These are phyloP conservation scores for Cerastis rubricosa DNA, from an alignment of 2,888 invertebrate species.

Conservation along the genomic window DNA sequence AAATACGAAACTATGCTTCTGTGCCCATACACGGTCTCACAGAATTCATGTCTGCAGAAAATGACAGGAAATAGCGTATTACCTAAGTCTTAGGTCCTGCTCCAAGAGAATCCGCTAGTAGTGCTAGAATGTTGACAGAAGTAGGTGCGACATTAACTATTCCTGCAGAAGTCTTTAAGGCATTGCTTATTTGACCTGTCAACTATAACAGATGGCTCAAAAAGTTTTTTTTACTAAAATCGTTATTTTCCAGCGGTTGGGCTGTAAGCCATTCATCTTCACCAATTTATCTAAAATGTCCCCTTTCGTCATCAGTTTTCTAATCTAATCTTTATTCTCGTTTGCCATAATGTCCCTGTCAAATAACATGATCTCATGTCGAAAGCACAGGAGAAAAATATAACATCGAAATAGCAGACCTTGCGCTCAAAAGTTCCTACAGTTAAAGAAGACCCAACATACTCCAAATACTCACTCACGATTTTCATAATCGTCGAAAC, in stretches of 20 bases:
- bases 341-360: not conserved
- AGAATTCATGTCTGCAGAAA: too few species aligned
- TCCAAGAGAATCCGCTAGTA: not conserved
- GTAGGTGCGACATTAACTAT: not conserved
- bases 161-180: too few species aligned
- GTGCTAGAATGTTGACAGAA: not conserved
- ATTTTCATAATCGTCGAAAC: conserved; percentile 44
- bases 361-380: not conserved
- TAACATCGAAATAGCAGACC: conserved; percentile 24
- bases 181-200: not conserved
- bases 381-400: not conserved
- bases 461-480: conserved; percentile 20
- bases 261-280: not conserved
- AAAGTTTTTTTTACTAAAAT: not conserved
- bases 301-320: not conserved
- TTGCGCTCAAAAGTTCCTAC: conserved; percentile 24
- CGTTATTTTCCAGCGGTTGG: not conserved
- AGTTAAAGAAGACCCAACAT: conserved; percentile 19
- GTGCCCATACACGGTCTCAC: too few species aligned
- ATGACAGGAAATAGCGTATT: not conserved
- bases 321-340: not conserved
- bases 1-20: too few species aligned
- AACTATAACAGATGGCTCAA: not conserved
- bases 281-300: not conserved
- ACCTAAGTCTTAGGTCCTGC: not conserved